Conservation (phyloP, 1,140 invertebrate species). For the Ostrea edulis region DNA sequence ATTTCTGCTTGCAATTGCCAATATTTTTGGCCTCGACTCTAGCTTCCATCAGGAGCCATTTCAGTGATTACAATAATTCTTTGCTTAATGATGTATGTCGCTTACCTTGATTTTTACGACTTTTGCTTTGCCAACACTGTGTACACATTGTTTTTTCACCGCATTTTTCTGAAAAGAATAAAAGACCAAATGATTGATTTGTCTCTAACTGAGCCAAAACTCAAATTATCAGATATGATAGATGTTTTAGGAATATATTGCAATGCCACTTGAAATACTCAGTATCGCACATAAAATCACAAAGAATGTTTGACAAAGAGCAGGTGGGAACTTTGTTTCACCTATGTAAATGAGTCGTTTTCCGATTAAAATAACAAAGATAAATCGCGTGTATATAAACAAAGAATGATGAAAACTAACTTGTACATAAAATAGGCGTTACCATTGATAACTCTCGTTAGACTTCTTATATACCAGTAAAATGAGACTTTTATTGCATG, state of each 20-base stretch:
- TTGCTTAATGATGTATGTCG: neutral
- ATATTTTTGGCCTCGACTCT: neutral
- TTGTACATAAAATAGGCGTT: too few species aligned
- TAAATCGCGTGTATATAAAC: neutral
- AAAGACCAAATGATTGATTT: neutral
- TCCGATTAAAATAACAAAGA: neutral
- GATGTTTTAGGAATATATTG: neutral
- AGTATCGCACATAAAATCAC: neutral
- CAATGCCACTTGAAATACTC: neutral
- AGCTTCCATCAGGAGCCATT: neutral
- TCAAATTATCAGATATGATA: neutral
- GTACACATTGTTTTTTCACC: conserved; percentile 61
- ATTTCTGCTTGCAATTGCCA: neutral
- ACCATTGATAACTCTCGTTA: too few species aligned
- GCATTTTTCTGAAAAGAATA: conserved; percentile 56
- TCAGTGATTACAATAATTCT: neutral
- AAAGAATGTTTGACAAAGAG: neutral
- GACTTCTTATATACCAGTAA: too few species aligned
- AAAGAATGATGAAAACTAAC: too few species aligned
- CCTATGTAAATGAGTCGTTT: neutral
- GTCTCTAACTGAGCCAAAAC: neutral
- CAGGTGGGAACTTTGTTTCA: neutral
- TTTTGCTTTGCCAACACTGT: conserved; percentile 57
- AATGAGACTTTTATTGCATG: too few species aligned
- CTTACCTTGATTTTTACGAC: conserved; percentile 61